phyloP scores from a whole-genome alignment of 2,888 invertebrate species.

The Philopedon plagiatum region DNA sequence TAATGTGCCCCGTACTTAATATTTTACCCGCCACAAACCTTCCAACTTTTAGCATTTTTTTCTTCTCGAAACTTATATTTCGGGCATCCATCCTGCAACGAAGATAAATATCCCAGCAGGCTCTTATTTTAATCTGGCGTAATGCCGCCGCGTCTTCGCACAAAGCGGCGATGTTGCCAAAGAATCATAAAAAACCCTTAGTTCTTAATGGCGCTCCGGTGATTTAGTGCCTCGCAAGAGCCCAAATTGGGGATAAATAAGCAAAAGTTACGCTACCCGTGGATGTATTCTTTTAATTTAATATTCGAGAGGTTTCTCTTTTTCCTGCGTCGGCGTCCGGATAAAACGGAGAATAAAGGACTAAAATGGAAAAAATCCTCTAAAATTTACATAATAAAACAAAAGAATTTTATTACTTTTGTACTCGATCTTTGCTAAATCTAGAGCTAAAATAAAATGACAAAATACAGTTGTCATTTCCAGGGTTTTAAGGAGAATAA shows the following conservation, averaged over 20 bases:
- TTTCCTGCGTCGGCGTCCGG: neutral
- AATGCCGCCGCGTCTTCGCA: constrained; percentile 25
- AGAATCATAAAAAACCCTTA: constrained; percentile 38
- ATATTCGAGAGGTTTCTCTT: constrained; percentile 1
- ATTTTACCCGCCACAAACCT: constrained; percentile 9
- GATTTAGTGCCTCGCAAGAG: constrained; percentile 26
- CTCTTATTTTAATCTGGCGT: constrained; percentile 29
- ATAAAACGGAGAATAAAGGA: neutral
- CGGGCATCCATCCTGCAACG: constrained; percentile 23
- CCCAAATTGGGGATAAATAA: constrained; percentile 35
- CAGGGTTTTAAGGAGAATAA: too few species aligned
- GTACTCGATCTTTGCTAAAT: too few species aligned
- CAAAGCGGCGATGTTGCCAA: constrained; percentile 24
- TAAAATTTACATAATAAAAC: too few species aligned
- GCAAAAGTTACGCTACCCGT: constrained; percentile 21
- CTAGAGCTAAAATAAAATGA: too few species aligned
- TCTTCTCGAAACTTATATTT: constrained; percentile 29
- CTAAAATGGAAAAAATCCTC: neutral
- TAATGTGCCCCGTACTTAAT: constrained; percentile 6
- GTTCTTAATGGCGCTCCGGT: constrained; percentile 34
- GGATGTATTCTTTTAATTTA: constrained; percentile 18
- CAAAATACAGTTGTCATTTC: too few species aligned
- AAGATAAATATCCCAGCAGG: constrained; percentile 34
- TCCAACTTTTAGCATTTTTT: constrained; percentile 21
- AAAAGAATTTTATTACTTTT: too few species aligned